Evolutionary conservation across 2,888 invertebrate genomes (phyloP).

Genomic region (Amblyjoppa fuscipennis): DNA sequence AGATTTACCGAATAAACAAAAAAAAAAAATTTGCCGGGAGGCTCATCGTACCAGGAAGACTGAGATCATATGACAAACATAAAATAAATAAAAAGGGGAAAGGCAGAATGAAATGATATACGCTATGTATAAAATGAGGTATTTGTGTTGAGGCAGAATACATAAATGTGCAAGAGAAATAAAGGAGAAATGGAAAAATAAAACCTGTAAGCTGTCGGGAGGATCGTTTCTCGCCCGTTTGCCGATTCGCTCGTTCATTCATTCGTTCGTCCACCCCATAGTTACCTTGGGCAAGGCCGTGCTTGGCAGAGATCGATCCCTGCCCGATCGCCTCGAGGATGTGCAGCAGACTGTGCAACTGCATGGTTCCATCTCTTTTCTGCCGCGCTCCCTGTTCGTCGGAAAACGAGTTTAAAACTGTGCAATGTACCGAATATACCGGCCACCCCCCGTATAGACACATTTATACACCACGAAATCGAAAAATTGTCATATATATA

Average conservation of each 20-base stretch:
- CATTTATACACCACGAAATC: too few species aligned
- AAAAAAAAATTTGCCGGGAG: not conserved
- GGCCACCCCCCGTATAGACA: not conserved
- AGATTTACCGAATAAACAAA: slow-evolving; percentile 37
- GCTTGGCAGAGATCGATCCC: slow-evolving; percentile 37
- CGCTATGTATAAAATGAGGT: not conserved
- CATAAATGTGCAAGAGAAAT: not conserved
- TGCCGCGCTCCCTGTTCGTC: slow-evolving; percentile 7
- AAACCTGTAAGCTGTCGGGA: not conserved
- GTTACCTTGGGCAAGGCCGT: slow-evolving; percentile 28
- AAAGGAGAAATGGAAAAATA: too few species aligned
- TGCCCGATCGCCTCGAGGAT: slow-evolving; percentile 49
- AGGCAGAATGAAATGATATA: not conserved
- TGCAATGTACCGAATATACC: slow-evolving; percentile 38
- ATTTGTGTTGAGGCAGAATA: not conserved
- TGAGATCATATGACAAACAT: slow-evolving; percentile 21
- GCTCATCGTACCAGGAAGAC: slow-evolving; percentile 15
- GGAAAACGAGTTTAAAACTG: slow-evolving; percentile 38
- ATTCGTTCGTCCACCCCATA: slow-evolving; percentile 45
- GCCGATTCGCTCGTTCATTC: slow-evolving; percentile 27
- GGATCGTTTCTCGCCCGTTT: slow-evolving; percentile 28
- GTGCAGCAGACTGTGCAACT: slow-evolving; percentile 21
- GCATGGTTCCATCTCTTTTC: slow-evolving; percentile 14
- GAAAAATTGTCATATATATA: not conserved
- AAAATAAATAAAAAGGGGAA: slow-evolving; percentile 3